A percentile compares a stretch with the other conserved stretches of the same genome.
Evolutionary conservation across 1,140 invertebrate genomes (phyloP).

Genomic region (Telenomus remus): DNA sequence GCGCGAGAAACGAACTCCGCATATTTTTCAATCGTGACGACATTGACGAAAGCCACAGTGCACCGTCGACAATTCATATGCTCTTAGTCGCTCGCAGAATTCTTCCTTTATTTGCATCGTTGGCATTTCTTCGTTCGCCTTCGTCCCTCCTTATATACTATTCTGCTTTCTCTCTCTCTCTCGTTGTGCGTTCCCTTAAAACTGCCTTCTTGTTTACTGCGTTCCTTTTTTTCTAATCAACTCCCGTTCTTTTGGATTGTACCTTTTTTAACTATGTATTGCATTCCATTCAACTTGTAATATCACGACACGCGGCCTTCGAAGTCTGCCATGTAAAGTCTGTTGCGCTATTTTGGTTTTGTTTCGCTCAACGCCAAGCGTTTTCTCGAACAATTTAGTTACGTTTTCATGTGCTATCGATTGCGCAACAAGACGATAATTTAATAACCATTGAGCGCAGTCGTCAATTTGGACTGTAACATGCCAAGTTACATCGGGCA

Average conservation of each 20-base stretch:
- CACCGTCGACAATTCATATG: slow-evolving; percentile 56
- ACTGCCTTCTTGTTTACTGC: not conserved
- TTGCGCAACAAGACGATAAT: slow-evolving; percentile 37
- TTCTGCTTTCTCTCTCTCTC: not conserved
- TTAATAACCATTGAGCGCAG: slow-evolving; percentile 30
- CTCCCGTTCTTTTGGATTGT: not conserved
- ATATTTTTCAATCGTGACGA: slow-evolving; percentile 49
- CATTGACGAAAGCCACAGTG: slow-evolving; percentile 53
- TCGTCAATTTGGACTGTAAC: slow-evolving; percentile 20
- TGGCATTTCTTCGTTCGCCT: slow-evolving; percentile 49
- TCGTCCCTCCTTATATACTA: not conserved
- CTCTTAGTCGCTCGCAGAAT: slow-evolving; percentile 48
- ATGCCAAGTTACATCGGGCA: slow-evolving; percentile 22
- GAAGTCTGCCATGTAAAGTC: slow-evolving; percentile 11
- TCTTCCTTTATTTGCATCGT: slow-evolving; percentile 54
- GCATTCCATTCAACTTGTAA: slow-evolving; percentile 46
- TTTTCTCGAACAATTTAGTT: slow-evolving; percentile 18
- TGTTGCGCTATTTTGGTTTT: slow-evolving; percentile 10
- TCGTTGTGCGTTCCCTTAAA: no score
- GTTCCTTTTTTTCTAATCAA: not conserved
- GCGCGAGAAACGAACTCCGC: slow-evolving; percentile 38
- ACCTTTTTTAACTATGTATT: slow-evolving; percentile 8
- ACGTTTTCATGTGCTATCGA: slow-evolving; percentile 12
- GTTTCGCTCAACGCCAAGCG: slow-evolving; percentile 14
- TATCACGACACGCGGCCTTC: slow-evolving; percentile 46